Evolutionary conservation across 2,888 invertebrate genomes (phyloP).

Genomic region (Pedicia rivosa): DNA sequence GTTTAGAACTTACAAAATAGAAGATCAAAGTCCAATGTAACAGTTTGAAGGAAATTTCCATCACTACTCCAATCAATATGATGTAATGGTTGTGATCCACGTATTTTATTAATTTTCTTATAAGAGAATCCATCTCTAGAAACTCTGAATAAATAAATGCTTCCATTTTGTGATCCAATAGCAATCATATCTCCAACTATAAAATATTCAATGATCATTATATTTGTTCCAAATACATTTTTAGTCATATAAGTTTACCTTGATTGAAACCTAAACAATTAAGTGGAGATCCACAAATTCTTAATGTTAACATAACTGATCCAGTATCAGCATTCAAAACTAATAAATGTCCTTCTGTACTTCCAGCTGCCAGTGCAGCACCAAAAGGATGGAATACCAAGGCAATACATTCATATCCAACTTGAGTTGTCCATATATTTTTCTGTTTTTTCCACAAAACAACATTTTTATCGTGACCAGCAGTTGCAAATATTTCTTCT

Average conservation of each 20-base stretch:
- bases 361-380: constrained; percentile 73
- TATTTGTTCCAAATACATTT: not conserved
- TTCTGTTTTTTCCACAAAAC: constrained; percentile 83
- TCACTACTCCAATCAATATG: constrained; percentile 88
- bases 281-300: constrained; percentile 76
- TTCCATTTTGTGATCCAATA: constrained; percentile 79
- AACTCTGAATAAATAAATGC: constrained; percentile 63
- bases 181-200: constrained; percentile 76
- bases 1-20: constrained; percentile 74
- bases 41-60: constrained; percentile 73
- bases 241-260: constrained; percentile 34
- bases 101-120: constrained; percentile 75
- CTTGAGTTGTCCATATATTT: constrained; percentile 73
- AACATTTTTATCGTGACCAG: constrained; percentile 81
- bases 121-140: constrained; percentile 81
- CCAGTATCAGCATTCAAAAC: constrained; percentile 79
- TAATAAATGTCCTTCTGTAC: constrained; percentile 75
- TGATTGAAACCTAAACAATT: constrained; percentile 79
- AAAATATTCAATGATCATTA: constrained; percentile 10
- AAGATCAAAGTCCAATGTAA: constrained; percentile 78
- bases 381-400: constrained; percentile 79
- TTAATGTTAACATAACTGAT: constrained; percentile 63
- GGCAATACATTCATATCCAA: constrained; percentile 78
- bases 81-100: constrained; percentile 68
- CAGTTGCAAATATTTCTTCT: constrained; percentile 81